Evolutionary conservation across 2,888 invertebrate genomes (phyloP), one percentile per base, ranked within the genome.

Genomic region (Tyria jacobaeae): DNA sequence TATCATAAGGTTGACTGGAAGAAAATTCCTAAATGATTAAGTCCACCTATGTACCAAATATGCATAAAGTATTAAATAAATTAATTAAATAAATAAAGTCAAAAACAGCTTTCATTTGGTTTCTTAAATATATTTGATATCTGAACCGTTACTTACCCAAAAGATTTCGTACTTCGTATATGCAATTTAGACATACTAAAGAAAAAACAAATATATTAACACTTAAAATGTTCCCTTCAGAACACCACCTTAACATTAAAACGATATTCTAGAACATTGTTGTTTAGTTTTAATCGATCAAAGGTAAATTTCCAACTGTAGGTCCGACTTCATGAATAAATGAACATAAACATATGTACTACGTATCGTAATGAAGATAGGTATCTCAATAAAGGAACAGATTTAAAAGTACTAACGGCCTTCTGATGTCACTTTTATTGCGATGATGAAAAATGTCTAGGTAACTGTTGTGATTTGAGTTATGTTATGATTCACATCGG

Each of bases 231-330:
- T n/a, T 34, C 17, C 14, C 34, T 31, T 34, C 21, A n/a, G 17
- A 54, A 44, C 14, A 10, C 27, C 17, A 17, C 12, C n/a, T 27
- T 27, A 27, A n/a, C 9, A 27, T 27, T 2, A 3, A 27, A 49
- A 31, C 27, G 24, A 10, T 56, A 5, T n/a, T 35, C 6, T 48
- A 10, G 34, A 34, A n/a, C 34, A 25, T 31, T 51, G 44, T 14
- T 50, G 55, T 58, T 61, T 73, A 47, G 31, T 55, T 34, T 64
- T 48, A 24, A 27, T 41, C 49, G 60, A 49, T 60, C 63, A 59
- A 55, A 55, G 60, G 61, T 70, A 68, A 60, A 53, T 58, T 57
- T 61, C 25, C 35, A 4, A 7, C 27, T 4, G 3, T 31, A 31
- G 7, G 7, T 31, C 4, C 7, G 6, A 31, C 31, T 44, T n/a